Conservation (phyloP, 2,113 vertebrate genomes). For the Scomber scombrus region DNA sequence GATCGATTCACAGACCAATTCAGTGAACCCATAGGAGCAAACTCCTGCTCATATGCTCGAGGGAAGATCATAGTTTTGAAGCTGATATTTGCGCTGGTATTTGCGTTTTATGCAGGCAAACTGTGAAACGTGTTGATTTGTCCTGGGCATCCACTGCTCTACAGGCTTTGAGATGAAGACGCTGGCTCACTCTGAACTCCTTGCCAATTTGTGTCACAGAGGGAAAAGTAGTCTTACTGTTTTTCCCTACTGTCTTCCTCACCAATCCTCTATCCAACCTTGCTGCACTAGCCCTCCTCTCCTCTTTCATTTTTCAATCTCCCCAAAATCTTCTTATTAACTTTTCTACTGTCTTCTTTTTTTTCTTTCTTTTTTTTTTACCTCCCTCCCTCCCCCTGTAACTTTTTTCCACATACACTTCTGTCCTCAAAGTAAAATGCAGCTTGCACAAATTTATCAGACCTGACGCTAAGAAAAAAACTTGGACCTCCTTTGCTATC, state of each 20-base stretch:
- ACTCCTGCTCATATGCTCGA: conserved; percentile 70
- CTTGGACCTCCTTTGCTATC: conserved; percentile 61
- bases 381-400: neutral
- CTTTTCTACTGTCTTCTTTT: conserved; percentile 17
- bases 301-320: neutral
- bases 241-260: conserved; percentile 14
- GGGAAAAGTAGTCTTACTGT: conserved; percentile 52
- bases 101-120: conserved; percentile 72
- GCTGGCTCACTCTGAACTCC: conserved; percentile 72
- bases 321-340: conserved; percentile 12
- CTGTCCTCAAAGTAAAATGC: conserved; percentile 30
- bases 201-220: conserved; percentile 71
- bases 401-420: conserved; percentile 21
- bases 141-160: conserved; percentile 74
- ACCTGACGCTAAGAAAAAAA: conserved; percentile 51
- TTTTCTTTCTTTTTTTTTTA: conserved; percentile 47
- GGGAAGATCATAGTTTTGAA: conserved; percentile 71
- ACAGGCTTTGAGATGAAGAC: conserved; percentile 74
- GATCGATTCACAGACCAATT: conserved; percentile 77
- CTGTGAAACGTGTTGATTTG: conserved; percentile 73
- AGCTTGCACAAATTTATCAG: conserved; percentile 60
- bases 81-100: conserved; percentile 65
- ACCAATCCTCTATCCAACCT: neutral
- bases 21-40: conserved; percentile 65
- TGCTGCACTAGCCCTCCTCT: neutral